Conservation (phyloP, 2,797 vertebrate genomes). For the Perodicticus potto region DNA sequence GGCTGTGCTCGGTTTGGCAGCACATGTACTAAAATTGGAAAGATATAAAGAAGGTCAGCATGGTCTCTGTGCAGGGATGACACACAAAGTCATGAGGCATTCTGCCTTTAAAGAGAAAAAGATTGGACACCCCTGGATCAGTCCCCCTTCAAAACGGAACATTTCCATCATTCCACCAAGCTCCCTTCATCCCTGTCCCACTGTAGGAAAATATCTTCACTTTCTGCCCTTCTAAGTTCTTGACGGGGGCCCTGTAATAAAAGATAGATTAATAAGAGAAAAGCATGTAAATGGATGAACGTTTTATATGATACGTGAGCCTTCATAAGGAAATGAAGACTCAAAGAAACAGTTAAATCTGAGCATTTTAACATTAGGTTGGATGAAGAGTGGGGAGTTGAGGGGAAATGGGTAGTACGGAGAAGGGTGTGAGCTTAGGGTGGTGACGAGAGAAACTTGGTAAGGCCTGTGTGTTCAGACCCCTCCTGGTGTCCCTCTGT, state of each 20-base stretch:
- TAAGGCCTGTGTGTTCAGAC: background rate
- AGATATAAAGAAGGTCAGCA: no score
- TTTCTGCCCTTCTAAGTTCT: background rate
- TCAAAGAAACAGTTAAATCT: background rate
- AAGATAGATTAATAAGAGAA: background rate
- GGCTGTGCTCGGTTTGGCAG: no score
- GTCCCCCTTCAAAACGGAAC: background rate
- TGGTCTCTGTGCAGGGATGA: no score
- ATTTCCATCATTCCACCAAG: background rate
- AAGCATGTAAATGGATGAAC: background rate
- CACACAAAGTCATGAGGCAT: no score
- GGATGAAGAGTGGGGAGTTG: background rate
- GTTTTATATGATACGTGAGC: background rate
- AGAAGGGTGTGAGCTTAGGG: background rate
- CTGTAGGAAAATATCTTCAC: background rate
- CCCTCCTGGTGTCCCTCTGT: background rate
- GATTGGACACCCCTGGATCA: no score
- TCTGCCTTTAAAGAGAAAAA: no score
- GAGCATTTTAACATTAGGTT: background rate
- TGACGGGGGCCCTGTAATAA: background rate
- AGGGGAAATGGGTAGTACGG: background rate
- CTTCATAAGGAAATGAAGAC: background rate
- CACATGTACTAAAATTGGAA: no score
- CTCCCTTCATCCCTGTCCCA: background rate
- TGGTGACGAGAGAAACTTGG: background rate